Percentiles rank a stretch among this genome's conserved stretches.
These are phyloP conservation scores for Ondatra zibethicus DNA, from an alignment of 2,113 vertebrate genomes.

Conservation along the genomic window DNA sequence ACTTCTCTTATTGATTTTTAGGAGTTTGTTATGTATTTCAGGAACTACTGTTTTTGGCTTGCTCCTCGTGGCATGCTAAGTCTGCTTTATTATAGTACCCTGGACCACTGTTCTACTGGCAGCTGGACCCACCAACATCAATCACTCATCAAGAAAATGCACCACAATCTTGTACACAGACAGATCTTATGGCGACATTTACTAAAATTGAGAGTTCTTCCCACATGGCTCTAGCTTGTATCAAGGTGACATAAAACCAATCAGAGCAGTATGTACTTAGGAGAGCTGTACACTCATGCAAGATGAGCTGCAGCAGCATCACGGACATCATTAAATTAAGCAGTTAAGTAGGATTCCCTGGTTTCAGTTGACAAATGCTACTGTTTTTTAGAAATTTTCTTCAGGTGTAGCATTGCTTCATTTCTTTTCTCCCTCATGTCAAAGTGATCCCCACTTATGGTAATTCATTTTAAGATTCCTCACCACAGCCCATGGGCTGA, in stretches of 20 bases:
- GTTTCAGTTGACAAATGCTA: slow-evolving; percentile 55
- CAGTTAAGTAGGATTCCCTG: slow-evolving; percentile 72
- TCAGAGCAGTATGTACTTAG: not conserved
- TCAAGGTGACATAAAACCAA: not conserved
- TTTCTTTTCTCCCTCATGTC: slow-evolving; percentile 49
- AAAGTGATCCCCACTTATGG: slow-evolving; percentile 51
- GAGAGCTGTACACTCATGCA: not conserved
- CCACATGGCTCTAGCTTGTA: not conserved
- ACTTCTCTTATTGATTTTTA: not conserved
- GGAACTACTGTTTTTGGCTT: not conserved
- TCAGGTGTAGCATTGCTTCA: slow-evolving; percentile 54
- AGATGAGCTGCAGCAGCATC: slow-evolving; percentile 6
- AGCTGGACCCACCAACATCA: not conserved
- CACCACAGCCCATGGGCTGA: slow-evolving; percentile 43
- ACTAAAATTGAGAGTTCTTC: not conserved
- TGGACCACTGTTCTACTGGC: not conserved
- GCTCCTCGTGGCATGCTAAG: not conserved
- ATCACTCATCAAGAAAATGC: too few relatives aligned
- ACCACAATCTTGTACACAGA: not conserved
- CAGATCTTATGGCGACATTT: not conserved
- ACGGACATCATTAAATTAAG: slow-evolving; percentile 67
- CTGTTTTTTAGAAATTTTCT: slow-evolving; percentile 61
- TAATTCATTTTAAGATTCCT: slow-evolving; percentile 63
- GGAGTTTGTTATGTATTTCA: not conserved
- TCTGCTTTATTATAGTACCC: not conserved